Conservation (phyloP, 1,140 invertebrate species). For the Stegodyphus dumicola region DNA sequence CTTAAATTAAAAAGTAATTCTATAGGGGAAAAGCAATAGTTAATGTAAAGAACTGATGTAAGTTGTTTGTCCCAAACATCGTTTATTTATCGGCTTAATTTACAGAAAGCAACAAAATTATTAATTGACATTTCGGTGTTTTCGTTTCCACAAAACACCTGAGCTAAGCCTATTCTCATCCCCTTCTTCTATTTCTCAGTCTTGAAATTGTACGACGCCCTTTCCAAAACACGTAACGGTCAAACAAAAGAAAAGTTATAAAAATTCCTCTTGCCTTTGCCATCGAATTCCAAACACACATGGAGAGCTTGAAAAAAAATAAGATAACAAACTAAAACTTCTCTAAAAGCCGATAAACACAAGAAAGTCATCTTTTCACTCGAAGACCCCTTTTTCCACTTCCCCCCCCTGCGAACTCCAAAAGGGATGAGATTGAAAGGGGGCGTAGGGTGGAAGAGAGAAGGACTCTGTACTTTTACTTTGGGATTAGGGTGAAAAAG, state of each 20-base stretch:
- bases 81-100: no score
- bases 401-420: constrained; percentile 5
- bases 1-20: no score
- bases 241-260: constrained; percentile 47
- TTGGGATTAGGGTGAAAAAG: constrained; percentile 55
- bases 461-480: constrained; percentile 23
- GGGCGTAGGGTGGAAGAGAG: background rate
- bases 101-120: background rate
- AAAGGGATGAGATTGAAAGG: background rate
- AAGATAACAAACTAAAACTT: constrained; percentile 47
- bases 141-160: background rate
- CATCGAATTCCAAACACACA: constrained; percentile 52
- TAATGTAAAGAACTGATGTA: no score
- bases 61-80: no score
- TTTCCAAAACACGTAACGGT: background rate
- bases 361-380: constrained; percentile 59
- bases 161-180: no score
- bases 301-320: constrained; percentile 18
- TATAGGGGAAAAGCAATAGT: no score
- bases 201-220: constrained; percentile 35
- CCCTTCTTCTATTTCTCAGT: background rate
- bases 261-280: constrained; percentile 40
- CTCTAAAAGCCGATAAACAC: constrained; percentile 57
- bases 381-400: background rate
- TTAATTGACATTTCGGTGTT: background rate